Conservation (phyloP, 1,140 invertebrate species). For the Heterodera schachtii region DNA sequence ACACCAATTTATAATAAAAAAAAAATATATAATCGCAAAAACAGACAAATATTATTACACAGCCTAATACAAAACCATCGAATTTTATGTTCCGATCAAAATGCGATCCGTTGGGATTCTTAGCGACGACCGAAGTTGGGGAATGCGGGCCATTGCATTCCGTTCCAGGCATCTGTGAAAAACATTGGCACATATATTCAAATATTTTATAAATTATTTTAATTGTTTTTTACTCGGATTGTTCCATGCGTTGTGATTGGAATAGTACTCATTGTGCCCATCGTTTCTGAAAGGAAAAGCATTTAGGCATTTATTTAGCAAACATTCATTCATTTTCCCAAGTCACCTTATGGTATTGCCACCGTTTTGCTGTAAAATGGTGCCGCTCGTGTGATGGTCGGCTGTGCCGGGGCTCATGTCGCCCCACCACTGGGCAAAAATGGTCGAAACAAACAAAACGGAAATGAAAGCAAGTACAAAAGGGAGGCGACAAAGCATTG, state of each 20-base stretch:
- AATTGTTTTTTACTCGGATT: conserved; percentile 17
- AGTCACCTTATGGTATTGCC: neutral
- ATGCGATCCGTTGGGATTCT: neutral
- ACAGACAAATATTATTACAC: too few species aligned
- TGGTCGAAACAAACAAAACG: too few species aligned
- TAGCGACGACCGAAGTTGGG: neutral
- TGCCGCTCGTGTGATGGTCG: conserved; percentile 17
- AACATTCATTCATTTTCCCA: neutral
- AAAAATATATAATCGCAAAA: too few species aligned
- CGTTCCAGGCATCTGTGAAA: neutral
- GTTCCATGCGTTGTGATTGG: conserved; percentile 15
- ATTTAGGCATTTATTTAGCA: too few species aligned
- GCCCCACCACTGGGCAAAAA: neutral
- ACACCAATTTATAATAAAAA: too few species aligned
- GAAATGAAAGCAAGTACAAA: too few species aligned
- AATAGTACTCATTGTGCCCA: conserved; percentile 23
- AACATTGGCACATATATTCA: too few species aligned
- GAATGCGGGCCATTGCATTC: neutral
- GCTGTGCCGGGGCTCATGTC: neutral
- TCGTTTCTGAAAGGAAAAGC: neutral
- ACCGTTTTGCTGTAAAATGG: conserved; percentile 13
- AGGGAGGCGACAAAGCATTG: too few species aligned
- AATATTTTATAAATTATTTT: neutral
- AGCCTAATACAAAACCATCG: too few species aligned
- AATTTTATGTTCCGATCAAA: too few species aligned